phyloP scores from a whole-genome alignment of 2,888 invertebrate genomes.

The Ferdinandea cuprea region DNA sequence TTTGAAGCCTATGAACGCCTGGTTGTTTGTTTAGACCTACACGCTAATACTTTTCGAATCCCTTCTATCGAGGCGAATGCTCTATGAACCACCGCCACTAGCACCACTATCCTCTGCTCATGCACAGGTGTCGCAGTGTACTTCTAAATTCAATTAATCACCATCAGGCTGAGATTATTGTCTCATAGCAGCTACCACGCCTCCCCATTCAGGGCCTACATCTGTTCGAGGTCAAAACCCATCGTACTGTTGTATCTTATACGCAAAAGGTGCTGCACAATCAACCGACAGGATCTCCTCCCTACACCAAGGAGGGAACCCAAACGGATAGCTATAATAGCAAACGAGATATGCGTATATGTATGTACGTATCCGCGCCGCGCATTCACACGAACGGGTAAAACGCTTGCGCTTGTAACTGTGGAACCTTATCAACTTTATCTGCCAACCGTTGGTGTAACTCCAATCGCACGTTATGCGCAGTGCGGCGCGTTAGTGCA shows the following conservation, averaged over 20 bases:
- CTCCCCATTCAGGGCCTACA: slow-evolving; percentile 5
- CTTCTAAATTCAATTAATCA: slow-evolving; percentile 72
- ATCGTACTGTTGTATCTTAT: slow-evolving; percentile 33
- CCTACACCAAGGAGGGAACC: slow-evolving; percentile 49
- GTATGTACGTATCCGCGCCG: slow-evolving; percentile 48
- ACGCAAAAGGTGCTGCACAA: slow-evolving; percentile 42
- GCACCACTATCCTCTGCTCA: not conserved
- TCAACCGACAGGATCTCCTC: slow-evolving; percentile 55
- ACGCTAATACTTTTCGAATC: not conserved
- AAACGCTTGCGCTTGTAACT: slow-evolving; percentile 69
- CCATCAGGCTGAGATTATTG: slow-evolving; percentile 68
- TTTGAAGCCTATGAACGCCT: too few relatives aligned
- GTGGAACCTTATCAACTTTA: slow-evolving; percentile 73
- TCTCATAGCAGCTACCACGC: slow-evolving; percentile 61
- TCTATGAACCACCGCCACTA: not conserved
- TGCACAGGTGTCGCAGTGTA: slow-evolving; percentile 62
- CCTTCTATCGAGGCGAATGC: not conserved
- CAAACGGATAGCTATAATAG: slow-evolving; percentile 34
- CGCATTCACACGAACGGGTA: slow-evolving; percentile 55
- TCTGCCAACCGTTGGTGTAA: slow-evolving; percentile 74
- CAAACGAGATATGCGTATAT: slow-evolving; percentile 44
- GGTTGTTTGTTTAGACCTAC: too few relatives aligned
- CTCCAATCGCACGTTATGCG: slow-evolving; percentile 69
- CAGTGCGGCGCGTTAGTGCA: slow-evolving; percentile 71
- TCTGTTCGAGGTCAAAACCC: slow-evolving; percentile 58